These are phyloP conservation scores for Amitus sp. DNA, from an alignment of 2,888 invertebrate species.

Conservation along the genomic window DNA sequence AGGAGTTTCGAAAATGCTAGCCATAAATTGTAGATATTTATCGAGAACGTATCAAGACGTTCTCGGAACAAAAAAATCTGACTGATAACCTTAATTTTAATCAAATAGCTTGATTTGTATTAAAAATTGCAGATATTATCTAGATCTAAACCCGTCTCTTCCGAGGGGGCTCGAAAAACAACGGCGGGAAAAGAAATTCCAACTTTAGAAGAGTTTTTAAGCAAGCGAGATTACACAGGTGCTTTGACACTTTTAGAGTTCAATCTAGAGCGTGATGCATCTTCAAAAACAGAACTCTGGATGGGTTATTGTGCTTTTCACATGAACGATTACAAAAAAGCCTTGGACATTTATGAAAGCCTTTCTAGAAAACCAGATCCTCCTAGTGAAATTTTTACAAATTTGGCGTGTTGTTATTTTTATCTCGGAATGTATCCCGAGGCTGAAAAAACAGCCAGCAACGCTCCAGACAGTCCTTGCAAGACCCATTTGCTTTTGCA, in stretches of 20 bases:
- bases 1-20: too few species aligned
- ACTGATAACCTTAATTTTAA: too few species aligned
- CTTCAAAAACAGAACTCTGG: slow-evolving; percentile 77
- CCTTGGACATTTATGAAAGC: slow-evolving; percentile 69
- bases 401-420: slow-evolving; percentile 94
- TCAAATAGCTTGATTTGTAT: too few species aligned
- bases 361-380: slow-evolving; percentile 64
- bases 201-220: slow-evolving; percentile 89
- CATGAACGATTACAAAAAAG: slow-evolving; percentile 88
- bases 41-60: too few species aligned
- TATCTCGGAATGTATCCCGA: slow-evolving; percentile 88
- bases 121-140: slow-evolving; percentile 52
- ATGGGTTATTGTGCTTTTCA: slow-evolving; percentile 96
- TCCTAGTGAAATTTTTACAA: slow-evolving; percentile 75
- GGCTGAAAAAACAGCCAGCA: slow-evolving; percentile 73
- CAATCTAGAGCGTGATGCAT: slow-evolving; percentile 55
- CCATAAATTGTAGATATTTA: too few species aligned
- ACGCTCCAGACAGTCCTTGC: slow-evolving; percentile 74
- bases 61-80: too few species aligned
- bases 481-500: slow-evolving; percentile 90
- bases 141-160: slow-evolving; percentile 81
- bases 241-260: slow-evolving; percentile 94
- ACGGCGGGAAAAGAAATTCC: slow-evolving; percentile 71
- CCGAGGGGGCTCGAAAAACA: slow-evolving; percentile 62
- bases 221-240: slow-evolving; percentile 92